phyloP scores from a whole-genome alignment of 2,797 vertebrate species.

The Cottoperca gobio region DNA sequence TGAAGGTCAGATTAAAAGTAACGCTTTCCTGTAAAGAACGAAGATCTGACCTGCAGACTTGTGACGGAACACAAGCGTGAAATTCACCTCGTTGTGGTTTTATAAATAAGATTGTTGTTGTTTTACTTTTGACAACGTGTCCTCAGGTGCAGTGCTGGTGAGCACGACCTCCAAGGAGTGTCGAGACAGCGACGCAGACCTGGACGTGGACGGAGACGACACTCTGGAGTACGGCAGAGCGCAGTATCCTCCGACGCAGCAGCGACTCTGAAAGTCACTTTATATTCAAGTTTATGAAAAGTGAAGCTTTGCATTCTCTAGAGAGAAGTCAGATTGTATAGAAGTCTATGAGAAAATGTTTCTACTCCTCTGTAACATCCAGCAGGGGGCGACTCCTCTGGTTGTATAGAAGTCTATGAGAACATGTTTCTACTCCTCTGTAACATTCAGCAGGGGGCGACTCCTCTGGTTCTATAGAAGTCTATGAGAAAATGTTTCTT shows the following conservation, averaged over 20 bases:
- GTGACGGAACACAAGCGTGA: slow-evolving; percentile 1
- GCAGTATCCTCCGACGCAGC: slow-evolving; percentile 90
- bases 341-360: no score
- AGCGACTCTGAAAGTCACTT: background rate
- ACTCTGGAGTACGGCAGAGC: slow-evolving; percentile 95
- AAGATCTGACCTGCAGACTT: slow-evolving; percentile 58
- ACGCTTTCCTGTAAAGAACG: slow-evolving; percentile 32
- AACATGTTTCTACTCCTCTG: no score
- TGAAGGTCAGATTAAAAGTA: slow-evolving; percentile 44
- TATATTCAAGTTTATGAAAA: background rate
- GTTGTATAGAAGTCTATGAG: no score
- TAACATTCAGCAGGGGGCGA: no score
- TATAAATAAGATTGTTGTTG: background rate
- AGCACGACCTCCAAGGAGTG: slow-evolving; percentile 92
- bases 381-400: no score
- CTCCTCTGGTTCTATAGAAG: no score
- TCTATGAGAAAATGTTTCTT: no score
- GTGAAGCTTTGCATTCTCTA: no score
- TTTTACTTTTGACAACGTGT: no score
- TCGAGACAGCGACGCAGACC: slow-evolving; percentile 95
- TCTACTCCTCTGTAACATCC: no score
- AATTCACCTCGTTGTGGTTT: background rate
- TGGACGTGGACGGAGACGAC: slow-evolving; percentile 98
- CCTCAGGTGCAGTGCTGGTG: slow-evolving; percentile 89
- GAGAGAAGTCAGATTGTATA: no score